Conservation (phyloP, 2,888 invertebrate species). For the Drosophila picticornis region DNA sequence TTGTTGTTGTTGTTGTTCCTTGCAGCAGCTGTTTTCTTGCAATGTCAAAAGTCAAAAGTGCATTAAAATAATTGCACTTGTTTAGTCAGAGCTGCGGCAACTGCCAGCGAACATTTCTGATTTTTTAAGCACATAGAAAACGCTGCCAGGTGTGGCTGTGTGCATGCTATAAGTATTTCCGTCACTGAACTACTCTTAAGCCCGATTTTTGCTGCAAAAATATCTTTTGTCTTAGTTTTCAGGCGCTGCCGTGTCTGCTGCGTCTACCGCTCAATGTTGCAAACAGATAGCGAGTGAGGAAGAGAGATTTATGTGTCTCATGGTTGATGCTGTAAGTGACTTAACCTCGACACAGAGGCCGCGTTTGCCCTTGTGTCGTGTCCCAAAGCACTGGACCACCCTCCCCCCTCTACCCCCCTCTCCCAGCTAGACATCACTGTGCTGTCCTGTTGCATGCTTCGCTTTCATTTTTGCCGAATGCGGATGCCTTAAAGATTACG, state of each 20-base stretch:
- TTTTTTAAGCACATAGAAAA: conserved; percentile 35
- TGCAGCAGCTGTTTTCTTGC: conserved; percentile 44
- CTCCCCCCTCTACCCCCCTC: background rate
- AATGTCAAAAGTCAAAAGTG: conserved; percentile 83
- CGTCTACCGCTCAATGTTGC: conserved; percentile 41
- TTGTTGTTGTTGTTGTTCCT: background rate
- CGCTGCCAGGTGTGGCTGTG: conserved; percentile 18
- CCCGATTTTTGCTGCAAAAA: conserved; percentile 53
- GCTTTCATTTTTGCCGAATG: conserved; percentile 53
- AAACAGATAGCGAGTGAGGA: conserved; percentile 16
- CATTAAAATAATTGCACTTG: conserved; percentile 85
- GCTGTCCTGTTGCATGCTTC: conserved; percentile 68
- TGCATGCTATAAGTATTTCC: conserved; percentile 44
- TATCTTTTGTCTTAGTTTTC: conserved; percentile 67
- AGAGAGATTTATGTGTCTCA: conserved; percentile 46
- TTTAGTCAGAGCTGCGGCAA: conserved; percentile 58
- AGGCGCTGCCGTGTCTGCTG: conserved; percentile 47
- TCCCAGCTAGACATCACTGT: conserved; percentile 9
- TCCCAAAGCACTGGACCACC: conserved; percentile 4
- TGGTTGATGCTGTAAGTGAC: conserved; percentile 24
- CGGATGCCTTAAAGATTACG: conserved; percentile 66
- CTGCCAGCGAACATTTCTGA: conserved; percentile 40
- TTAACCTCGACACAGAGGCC: conserved; percentile 65
- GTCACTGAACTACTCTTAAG: conserved; percentile 68
- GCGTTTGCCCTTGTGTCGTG: conserved; percentile 36